Conservation (phyloP, 2,888 invertebrate genomes). For the Hirtodrosophila alboralis region DNA sequence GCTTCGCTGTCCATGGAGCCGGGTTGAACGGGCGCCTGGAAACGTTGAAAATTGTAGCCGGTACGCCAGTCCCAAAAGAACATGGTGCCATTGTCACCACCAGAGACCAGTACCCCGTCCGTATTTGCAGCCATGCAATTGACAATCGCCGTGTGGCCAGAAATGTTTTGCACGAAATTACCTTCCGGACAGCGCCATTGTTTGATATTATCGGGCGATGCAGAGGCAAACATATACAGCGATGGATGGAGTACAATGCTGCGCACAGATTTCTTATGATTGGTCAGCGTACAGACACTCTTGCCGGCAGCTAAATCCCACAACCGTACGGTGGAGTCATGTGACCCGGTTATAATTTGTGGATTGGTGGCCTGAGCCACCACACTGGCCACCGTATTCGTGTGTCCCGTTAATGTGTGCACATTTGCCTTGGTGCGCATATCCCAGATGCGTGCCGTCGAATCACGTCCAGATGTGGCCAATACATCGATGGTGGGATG, state of each 20-base stretch:
- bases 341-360: constrained; percentile 96
- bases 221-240: constrained; percentile 97
- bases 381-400: constrained; percentile 98
- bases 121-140: constrained; percentile 98
- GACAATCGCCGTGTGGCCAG: constrained; percentile 98
- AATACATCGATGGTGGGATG: constrained; percentile 96
- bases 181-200: constrained; percentile 99
- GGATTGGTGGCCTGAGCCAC: constrained; percentile 97
- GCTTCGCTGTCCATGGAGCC: constrained; percentile 99
- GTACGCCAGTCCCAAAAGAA: constrained; percentile 99
- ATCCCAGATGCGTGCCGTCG: constrained; percentile 99
- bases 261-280: constrained; percentile 98
- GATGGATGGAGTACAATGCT: constrained; percentile 91
- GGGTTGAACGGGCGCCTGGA: constrained; percentile 97
- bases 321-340: constrained; percentile 97
- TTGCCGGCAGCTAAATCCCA: constrained; percentile 99
- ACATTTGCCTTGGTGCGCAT: constrained; percentile 99
- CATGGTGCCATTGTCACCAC: constrained; percentile 99
- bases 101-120: constrained; percentile 98
- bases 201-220: constrained; percentile 99
- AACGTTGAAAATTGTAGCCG: constrained; percentile 98
- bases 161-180: constrained; percentile 97
- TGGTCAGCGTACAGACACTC: constrained; percentile 96
- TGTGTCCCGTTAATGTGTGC: constrained; percentile 97
- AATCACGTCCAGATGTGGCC: constrained; percentile 96